Evolutionary conservation across 2,888 invertebrate genomes (phyloP).

Genomic region (Phania funesta): DNA sequence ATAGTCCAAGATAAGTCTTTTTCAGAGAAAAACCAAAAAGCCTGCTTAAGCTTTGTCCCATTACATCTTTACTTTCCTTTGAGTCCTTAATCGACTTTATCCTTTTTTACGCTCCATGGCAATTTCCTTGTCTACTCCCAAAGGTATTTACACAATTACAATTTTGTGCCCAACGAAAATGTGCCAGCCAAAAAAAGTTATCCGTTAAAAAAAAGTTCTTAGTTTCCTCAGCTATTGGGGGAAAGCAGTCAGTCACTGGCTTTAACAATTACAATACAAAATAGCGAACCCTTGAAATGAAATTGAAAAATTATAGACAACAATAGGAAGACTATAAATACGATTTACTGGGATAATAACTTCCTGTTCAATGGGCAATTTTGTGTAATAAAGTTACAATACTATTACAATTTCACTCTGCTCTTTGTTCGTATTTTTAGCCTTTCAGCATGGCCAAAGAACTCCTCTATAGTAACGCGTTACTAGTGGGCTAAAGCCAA

Average conservation of each 20-base stretch:
- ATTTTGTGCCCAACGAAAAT: background rate
- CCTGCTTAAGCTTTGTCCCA: background rate
- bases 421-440: slow-evolving; percentile 5
- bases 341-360: slow-evolving; percentile 67
- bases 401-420: background rate
- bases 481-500: background rate
- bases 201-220: background rate
- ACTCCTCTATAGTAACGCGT: background rate
- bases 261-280: background rate
- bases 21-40: background rate
- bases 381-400: slow-evolving; percentile 48
- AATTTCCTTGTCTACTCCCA: slow-evolving; percentile 4
- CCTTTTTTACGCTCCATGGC: background rate
- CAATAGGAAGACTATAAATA: slow-evolving; percentile 51
- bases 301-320: slow-evolving; percentile 42
- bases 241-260: background rate
- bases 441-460: background rate
- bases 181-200: slow-evolving; percentile 18
- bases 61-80: background rate
- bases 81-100: background rate
- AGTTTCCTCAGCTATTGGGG: background rate
- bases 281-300: slow-evolving; percentile 16
- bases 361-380: slow-evolving; percentile 69
- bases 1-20: no score
- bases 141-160: slow-evolving; percentile 11